Percentiles rank a stretch among this genome's conserved stretches.
These are phyloP conservation scores for Sphaeramia orbicularis DNA, from an alignment of 2,797 vertebrate genomes.

Conservation along the genomic window DNA sequence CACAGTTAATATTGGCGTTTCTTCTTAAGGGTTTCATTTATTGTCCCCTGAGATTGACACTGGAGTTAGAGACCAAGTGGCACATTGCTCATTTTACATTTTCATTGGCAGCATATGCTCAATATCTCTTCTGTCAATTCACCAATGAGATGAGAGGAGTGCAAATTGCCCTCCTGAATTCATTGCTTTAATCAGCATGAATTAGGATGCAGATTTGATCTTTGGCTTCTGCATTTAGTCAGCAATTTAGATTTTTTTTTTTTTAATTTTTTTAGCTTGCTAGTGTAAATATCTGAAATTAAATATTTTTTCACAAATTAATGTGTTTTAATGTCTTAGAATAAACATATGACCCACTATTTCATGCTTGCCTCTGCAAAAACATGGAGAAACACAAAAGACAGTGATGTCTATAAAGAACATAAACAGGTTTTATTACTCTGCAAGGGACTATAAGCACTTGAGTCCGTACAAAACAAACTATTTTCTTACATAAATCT, in stretches of 20 bases:
- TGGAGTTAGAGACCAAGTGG: conserved; percentile 20
- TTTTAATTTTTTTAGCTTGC: conserved; percentile 33
- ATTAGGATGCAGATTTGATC: conserved; percentile 66
- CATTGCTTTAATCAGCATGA: conserved; percentile 65
- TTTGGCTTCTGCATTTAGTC: conserved; percentile 47
- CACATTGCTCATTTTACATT: conserved; percentile 42
- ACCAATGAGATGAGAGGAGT: conserved; percentile 66
- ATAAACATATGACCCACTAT: not conserved
- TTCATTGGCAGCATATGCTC: conserved; percentile 50
- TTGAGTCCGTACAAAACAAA: conserved; percentile 37
- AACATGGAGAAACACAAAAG: conserved; percentile 20
- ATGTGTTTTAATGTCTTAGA: conserved; percentile 16
- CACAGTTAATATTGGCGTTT: conserved; percentile 23
- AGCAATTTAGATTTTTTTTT: conserved; percentile 36
- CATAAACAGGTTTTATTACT: conserved; percentile 55
- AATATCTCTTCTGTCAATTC: conserved; percentile 49
- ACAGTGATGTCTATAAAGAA: conserved; percentile 32
- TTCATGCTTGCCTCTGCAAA: not conserved
- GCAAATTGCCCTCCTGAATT: conserved; percentile 64
- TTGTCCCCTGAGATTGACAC: conserved; percentile 18
- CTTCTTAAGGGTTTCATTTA: conserved; percentile 35
- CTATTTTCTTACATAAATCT: conserved; percentile 52
- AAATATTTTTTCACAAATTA: conserved; percentile 32
- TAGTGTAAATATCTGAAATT: conserved; percentile 29
- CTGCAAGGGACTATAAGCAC: conserved; percentile 37